phyloP scores from a whole-genome alignment of 1,140 invertebrate species.

The Riptortus pedestris region DNA sequence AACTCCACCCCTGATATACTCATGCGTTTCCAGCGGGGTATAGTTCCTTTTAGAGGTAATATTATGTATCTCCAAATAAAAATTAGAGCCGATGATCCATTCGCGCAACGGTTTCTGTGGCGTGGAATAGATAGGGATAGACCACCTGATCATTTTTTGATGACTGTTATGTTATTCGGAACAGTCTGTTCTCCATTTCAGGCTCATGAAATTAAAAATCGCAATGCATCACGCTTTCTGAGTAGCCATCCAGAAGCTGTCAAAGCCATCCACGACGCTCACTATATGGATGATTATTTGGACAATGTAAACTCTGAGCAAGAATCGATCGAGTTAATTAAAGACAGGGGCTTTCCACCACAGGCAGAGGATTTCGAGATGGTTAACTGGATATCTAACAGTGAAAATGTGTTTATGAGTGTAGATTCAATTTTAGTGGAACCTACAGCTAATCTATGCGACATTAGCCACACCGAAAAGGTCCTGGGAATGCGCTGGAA shows the following conservation, averaged over 20 bases:
- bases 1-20: no score
- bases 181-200: background rate
- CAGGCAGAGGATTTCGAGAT: background rate
- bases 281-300: background rate
- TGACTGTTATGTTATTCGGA: background rate
- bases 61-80: no score
- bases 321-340: background rate
- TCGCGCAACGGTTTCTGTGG: no score
- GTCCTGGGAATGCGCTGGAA: background rate
- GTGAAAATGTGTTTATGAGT: background rate
- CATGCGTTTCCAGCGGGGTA: no score
- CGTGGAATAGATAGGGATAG: no score
- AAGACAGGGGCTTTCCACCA: background rate
- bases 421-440: background rate
- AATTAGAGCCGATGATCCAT: no score
- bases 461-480: background rate
- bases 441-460: background rate
- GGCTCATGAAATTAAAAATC: background rate
- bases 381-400: background rate
- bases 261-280: no score
- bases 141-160: no score
- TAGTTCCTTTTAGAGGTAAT: no score
- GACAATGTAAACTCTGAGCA: background rate
- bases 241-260: background rate
- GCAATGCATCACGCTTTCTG: background rate